A percentile compares a stretch with the other conserved stretches of the same genome.
These are phyloP conservation scores for Eupithecia abbreviata DNA, from an alignment of 2,888 invertebrate genomes.

Conservation along the genomic window DNA sequence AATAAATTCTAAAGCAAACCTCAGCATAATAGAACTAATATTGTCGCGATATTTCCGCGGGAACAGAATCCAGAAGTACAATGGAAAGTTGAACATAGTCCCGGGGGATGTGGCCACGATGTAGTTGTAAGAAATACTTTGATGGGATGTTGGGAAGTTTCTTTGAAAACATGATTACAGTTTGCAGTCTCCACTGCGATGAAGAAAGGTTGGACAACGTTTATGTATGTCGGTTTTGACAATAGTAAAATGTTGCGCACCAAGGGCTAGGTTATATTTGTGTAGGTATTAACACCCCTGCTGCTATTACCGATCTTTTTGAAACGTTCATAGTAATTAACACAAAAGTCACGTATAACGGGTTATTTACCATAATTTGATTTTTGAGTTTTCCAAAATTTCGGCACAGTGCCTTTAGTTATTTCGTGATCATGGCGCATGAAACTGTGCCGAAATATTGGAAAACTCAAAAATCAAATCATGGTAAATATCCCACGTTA, in stretches of 20 bases:
- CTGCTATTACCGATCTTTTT: no score
- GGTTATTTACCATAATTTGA: no score
- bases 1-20: neutral
- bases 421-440: no score
- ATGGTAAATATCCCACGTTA: no score
- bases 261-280: neutral
- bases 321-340: no score
- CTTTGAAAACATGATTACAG: conserved; percentile 6
- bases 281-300: neutral
- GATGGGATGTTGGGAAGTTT: neutral
- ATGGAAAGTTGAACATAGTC: neutral
- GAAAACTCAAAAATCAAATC: no score
- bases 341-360: no score
- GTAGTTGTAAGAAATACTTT: neutral
- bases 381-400: no score
- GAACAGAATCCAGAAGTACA: neutral
- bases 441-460: no score
- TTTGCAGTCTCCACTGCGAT: neutral
- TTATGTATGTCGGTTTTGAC: neutral
- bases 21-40: neutral
- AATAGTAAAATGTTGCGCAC: neutral
- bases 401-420: no score
- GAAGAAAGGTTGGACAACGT: neutral
- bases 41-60: neutral
- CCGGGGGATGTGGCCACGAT: neutral